These are phyloP conservation scores for Eilema depressum DNA, from an alignment of 2,888 invertebrate species.

Conservation along the genomic window DNA sequence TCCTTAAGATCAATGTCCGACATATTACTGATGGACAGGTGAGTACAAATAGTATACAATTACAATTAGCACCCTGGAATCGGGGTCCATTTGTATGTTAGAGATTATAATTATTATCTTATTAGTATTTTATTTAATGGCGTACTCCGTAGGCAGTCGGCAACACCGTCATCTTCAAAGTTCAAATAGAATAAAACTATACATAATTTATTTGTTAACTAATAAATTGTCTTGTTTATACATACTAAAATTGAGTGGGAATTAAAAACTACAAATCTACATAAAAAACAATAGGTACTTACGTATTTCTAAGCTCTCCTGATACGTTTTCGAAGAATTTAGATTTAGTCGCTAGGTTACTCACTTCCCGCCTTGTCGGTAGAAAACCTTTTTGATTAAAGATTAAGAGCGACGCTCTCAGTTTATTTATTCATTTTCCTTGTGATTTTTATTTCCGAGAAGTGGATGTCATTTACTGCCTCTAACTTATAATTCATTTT, in stretches of 20 bases:
- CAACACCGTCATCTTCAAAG: not conserved
- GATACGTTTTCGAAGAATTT: not conserved
- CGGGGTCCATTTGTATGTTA: not conserved
- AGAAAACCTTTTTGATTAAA: not conserved
- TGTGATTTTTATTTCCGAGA: not conserved
- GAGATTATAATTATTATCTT: not conserved
- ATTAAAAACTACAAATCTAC: not conserved
- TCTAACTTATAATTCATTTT: not conserved
- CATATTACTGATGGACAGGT: constrained; percentile 97
- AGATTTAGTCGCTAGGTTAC: not conserved
- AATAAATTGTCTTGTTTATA: not conserved
- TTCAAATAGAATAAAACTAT: not conserved
- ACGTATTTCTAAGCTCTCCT: not conserved
- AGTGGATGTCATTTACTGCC: not conserved
- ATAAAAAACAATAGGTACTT: not conserved
- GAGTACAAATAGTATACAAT: constrained; percentile 19
- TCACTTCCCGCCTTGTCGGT: not conserved
- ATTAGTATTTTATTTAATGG: not conserved
- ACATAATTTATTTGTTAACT: not conserved
- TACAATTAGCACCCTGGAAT: not conserved
- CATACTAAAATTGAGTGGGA: not conserved
- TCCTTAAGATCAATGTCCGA: constrained; percentile 96
- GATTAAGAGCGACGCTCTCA: not conserved
- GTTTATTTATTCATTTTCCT: constrained; percentile 1
- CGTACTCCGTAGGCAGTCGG: not conserved